phyloP scores from a whole-genome alignment of 2,113 vertebrate species.

The Dissostichus mawsoni region DNA sequence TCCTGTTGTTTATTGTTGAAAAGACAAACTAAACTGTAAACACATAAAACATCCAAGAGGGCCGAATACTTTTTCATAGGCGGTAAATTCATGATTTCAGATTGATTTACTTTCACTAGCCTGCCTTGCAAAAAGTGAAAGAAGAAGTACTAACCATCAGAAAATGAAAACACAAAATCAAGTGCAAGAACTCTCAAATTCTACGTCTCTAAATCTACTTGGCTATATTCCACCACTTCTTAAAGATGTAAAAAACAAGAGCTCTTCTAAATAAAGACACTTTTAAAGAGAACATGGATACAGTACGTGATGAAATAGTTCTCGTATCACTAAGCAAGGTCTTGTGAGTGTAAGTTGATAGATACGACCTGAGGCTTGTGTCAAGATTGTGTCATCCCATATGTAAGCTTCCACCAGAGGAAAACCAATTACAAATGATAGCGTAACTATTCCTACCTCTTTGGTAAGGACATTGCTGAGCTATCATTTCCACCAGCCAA shows the following conservation, averaged over 20 bases:
- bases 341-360: conserved; percentile 62
- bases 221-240: no score
- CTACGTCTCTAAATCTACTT: neutral
- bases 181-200: neutral
- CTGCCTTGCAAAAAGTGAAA: neutral
- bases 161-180: neutral
- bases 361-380: conserved; percentile 9
- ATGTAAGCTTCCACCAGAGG: neutral
- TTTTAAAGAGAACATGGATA: conserved; percentile 20
- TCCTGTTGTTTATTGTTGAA: no score
- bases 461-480: conserved; percentile 10
- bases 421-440: conserved; percentile 10
- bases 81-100: neutral
- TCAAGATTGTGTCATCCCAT: neutral
- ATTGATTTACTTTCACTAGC: neutral
- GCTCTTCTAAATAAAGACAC: conserved; percentile 20
- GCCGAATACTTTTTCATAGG: neutral
- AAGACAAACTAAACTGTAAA: no score
- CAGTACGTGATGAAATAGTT: conserved; percentile 21
- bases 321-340: conserved; percentile 38
- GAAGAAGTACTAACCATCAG: neutral
- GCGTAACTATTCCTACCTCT: neutral
- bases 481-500: neutral
- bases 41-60: neutral
- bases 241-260: neutral